phyloP scores from a whole-genome alignment of 2,113 vertebrate genomes.

The Heptranchias perlo region DNA sequence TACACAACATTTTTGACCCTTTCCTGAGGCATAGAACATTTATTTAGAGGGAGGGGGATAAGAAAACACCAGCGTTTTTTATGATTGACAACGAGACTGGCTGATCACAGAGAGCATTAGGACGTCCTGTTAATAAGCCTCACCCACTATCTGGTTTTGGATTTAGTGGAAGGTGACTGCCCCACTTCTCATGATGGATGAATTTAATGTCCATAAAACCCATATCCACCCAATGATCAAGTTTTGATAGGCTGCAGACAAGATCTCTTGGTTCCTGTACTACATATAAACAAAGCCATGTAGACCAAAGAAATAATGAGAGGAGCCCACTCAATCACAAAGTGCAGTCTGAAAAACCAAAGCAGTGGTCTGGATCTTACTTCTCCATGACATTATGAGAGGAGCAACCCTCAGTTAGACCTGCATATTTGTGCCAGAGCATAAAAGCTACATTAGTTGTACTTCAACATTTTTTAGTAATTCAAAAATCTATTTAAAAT shows the following conservation, averaged over 20 bases:
- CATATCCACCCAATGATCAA: neutral
- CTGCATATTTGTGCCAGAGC: neutral
- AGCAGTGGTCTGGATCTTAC: neutral
- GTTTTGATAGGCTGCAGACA: neutral
- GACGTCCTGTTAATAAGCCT: neutral
- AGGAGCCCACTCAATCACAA: neutral
- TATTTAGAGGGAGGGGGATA: neutral
- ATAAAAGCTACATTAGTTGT: neutral
- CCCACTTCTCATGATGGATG: neutral
- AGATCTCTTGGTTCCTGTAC: neutral
- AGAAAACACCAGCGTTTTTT: neutral
- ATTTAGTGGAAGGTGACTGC: neutral
- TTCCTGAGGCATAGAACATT: neutral
- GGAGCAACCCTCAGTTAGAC: neutral
- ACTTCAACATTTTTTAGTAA: neutral
- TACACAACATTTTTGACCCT: neutral
- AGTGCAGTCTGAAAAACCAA: neutral
- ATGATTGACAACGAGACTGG: neutral
- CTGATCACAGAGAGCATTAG: neutral
- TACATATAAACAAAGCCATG: neutral
- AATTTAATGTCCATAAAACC: neutral
- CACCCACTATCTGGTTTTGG: neutral
- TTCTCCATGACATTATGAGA: neutral
- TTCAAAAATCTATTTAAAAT: neutral
- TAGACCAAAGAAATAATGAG: neutral